Evolutionary conservation across 2,113 vertebrate genomes (phyloP).

Genomic region (Phyllostomus discolor): DNA sequence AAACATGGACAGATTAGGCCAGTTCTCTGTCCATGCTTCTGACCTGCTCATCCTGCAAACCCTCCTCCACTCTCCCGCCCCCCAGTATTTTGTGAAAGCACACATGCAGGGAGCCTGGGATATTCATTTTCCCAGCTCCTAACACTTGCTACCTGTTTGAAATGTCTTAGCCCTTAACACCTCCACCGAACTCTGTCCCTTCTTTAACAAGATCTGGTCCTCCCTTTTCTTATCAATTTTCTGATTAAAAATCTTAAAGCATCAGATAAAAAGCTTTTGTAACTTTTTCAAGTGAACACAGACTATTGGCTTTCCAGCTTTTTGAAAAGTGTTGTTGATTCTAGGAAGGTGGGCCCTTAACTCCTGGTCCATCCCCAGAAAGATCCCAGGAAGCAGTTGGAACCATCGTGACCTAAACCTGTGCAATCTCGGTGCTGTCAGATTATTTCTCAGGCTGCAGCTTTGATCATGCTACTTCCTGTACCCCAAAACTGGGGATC

Average conservation of each 20-base stretch:
- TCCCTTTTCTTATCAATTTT: slow-evolving; percentile 4
- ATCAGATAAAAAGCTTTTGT: background rate
- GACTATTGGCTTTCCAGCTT: background rate
- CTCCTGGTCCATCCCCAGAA: background rate
- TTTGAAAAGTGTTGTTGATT: background rate
- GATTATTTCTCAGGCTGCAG: background rate
- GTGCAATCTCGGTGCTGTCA: background rate
- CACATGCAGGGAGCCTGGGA: background rate
- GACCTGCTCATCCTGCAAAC: background rate
- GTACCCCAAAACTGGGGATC: background rate
- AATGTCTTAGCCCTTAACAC: background rate
- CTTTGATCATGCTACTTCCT: background rate
- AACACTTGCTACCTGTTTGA: background rate
- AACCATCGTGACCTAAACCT: background rate
- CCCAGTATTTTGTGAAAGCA: background rate
- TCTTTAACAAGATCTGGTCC: background rate
- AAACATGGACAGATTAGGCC: background rate
- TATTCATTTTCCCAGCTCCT: background rate
- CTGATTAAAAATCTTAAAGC: background rate
- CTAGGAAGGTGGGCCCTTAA: background rate
- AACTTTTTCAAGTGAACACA: background rate
- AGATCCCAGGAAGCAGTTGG: background rate
- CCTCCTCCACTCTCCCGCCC: too few species aligned
- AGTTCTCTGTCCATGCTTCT: background rate
- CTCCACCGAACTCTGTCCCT: background rate